Conservation (phyloP, 30 jellyfish, hydroid and myxozoan genomes). For the Chironex yamaguchii region DNA sequence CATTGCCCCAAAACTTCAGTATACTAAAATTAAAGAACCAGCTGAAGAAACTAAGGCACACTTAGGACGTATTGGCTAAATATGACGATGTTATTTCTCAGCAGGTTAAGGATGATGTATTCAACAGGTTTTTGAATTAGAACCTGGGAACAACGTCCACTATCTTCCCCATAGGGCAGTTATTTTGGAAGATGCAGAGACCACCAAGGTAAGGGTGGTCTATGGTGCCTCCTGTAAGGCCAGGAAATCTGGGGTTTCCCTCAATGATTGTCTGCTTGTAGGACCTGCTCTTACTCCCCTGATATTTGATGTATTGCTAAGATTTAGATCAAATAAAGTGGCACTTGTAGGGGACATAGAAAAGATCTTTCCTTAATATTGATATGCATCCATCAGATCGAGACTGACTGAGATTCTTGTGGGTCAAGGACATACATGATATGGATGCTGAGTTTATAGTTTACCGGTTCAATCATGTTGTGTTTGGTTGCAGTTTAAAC, state of each 20-base stretch:
- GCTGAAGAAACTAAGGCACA: too few species aligned
- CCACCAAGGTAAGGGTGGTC: too few species aligned
- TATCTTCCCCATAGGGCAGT: background rate
- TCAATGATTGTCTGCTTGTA: background rate
- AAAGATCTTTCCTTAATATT: conserved; percentile 41
- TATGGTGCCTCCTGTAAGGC: too few species aligned
- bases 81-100: too few species aligned
- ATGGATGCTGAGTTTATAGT: background rate
- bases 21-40: too few species aligned
- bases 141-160: too few species aligned
- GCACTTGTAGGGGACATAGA: too few species aligned
- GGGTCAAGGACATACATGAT: background rate
- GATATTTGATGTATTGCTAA: background rate
- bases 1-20: too few species aligned
- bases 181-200: background rate
- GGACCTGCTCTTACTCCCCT: background rate
- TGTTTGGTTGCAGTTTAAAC: conserved; percentile 6
- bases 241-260: background rate
- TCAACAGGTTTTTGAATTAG: too few species aligned
- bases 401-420: conserved; percentile 58
- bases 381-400: conserved; percentile 40
- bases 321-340: too few species aligned
- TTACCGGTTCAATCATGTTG: background rate
- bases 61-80: too few species aligned
- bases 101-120: too few species aligned